Evolutionary conservation across 2,888 invertebrate species (phyloP).

Genomic region (Heliconius erato): DNA sequence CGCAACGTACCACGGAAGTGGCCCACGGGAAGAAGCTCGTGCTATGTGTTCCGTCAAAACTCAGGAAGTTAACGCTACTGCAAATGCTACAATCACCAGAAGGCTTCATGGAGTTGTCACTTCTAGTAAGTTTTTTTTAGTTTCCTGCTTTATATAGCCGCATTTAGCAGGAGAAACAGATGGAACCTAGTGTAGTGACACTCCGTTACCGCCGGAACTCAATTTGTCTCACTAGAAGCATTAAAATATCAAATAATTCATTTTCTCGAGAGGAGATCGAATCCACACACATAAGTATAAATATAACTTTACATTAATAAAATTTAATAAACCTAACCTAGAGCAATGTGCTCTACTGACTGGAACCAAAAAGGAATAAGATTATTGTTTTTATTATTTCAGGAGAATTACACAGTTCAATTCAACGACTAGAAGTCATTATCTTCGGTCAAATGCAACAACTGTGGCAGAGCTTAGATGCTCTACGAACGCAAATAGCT

Average conservation of each 20-base stretch:
- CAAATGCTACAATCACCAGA: slow-evolving; percentile 89
- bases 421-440: slow-evolving; percentile 78
- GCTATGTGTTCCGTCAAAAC: slow-evolving; percentile 90
- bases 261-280: no score
- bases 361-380: no score
- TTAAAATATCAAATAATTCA: no score
- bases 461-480: slow-evolving; percentile 80
- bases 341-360: no score
- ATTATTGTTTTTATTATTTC: slow-evolving; percentile 37
- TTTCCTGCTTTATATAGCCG: background rate
- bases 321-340: no score
- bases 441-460: slow-evolving; percentile 83
- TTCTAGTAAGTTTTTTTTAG: slow-evolving; percentile 79
- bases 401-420: slow-evolving; percentile 78
- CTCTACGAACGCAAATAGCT: slow-evolving; percentile 69
- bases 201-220: no score
- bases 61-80: slow-evolving; percentile 88
- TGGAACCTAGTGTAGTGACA: no score
- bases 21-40: slow-evolving; percentile 87
- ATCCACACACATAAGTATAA: no score
- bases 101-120: slow-evolving; percentile 89
- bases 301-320: no score
- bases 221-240: no score
- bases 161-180: background rate
- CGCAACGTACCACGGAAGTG: slow-evolving; percentile 76